phyloP scores from a whole-genome alignment of 2,888 invertebrate genomes.

The Acronicta aceris region DNA sequence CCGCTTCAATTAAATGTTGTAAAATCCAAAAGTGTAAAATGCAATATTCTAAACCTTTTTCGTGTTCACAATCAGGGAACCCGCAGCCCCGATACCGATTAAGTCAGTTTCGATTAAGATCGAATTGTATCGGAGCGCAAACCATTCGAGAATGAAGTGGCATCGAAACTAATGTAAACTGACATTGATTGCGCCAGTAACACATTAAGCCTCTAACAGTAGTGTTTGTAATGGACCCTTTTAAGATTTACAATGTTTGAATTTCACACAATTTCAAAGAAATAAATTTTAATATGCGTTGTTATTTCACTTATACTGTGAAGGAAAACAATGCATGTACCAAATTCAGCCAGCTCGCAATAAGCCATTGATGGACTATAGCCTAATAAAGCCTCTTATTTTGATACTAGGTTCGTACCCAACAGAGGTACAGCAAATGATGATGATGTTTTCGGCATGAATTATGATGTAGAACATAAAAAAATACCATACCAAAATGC shows the following conservation, averaged over 20 bases:
- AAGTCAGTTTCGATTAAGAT: conserved; percentile 22
- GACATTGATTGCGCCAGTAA: conserved; percentile 34
- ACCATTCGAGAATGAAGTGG: conserved; percentile 4
- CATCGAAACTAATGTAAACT: conserved; percentile 25
- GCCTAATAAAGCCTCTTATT: no score
- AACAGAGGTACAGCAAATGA: no score
- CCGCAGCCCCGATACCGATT: background rate
- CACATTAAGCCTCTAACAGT: conserved; percentile 24
- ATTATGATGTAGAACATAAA: no score
- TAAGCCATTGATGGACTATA: no score
- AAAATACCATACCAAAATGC: no score
- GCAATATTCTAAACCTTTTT: background rate
- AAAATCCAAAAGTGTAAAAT: background rate
- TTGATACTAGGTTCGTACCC: no score
- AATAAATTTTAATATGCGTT: background rate
- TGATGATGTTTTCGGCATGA: no score
- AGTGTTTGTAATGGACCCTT: conserved; percentile 34
- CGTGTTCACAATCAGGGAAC: background rate
- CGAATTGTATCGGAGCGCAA: conserved; percentile 10
- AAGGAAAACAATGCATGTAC: no score
- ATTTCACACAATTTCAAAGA: conserved; percentile 10
- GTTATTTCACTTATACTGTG: no score
- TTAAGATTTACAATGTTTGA: conserved; percentile 28
- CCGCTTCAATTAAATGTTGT: no score
- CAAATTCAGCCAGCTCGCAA: no score